A percentile compares a stretch with the other conserved stretches of the same genome.
Conservation (phyloP, 2,797 vertebrate species). For the Sebastolobus alascanus region DNA sequence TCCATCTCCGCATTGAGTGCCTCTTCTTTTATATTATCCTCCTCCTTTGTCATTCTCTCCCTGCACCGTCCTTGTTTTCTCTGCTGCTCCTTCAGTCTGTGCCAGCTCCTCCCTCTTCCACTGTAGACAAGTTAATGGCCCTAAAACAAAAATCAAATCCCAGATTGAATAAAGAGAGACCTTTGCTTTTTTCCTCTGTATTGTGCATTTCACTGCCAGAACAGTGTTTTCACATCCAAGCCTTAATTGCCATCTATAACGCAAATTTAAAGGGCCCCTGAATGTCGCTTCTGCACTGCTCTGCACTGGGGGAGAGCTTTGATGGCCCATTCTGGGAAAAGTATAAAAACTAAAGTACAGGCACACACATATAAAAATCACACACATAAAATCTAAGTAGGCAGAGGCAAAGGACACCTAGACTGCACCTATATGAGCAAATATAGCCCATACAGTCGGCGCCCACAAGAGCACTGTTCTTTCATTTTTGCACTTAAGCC, state of each 20-base stretch:
- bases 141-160: conserved; percentile 49
- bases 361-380: background rate
- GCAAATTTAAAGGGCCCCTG: conserved; percentile 23
- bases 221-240: conserved; percentile 22
- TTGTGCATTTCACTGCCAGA: conserved; percentile 20
- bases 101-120: conserved; percentile 3
- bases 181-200: background rate
- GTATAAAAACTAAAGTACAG: background rate
- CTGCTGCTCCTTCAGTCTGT: conserved; percentile 21
- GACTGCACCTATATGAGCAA: background rate
- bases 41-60: conserved; percentile 48
- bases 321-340: background rate
- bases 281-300: conserved; percentile 2
- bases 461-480: background rate
- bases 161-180: conserved; percentile 13
- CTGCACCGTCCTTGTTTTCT: conserved; percentile 36
- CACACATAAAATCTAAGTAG: background rate
- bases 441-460: background rate
- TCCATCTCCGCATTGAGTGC: conserved; percentile 51
- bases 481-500: background rate
- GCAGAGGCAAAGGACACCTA: background rate
- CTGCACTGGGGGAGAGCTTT: background rate
- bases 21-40: conserved; percentile 56
- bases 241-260: conserved; percentile 32
- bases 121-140: conserved; percentile 29